Base-by-base conservation (phyloP, 2,113 vertebrate genomes). In the Phainopepla nitens region DNA sequence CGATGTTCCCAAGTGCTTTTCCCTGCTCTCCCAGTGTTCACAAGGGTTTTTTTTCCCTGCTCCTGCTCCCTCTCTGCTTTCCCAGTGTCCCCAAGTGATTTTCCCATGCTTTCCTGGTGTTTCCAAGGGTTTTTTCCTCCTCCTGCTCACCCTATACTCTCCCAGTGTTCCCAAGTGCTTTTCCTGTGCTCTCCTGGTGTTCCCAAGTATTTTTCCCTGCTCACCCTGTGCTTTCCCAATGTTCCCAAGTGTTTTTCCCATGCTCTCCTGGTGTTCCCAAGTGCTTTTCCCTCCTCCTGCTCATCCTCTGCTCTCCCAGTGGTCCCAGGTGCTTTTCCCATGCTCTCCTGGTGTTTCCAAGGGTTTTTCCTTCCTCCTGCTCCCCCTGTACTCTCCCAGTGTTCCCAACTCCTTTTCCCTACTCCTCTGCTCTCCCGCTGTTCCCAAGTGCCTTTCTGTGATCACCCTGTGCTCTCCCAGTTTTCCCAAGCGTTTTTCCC, bases 231-330 rank as follows among this genome's bases (percentile, higher is more conserved):
- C 6, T 53, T 8, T 41, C 50, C 27, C 0, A 0, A 0, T 11
- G 2, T 7, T 42, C 31, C 53, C 11, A 7, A 17, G 3, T 18
- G 39, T 39, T 39, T 39, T 39, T 39, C 39, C 39, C 12, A 12
- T 39, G 39, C 39, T 28, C 36, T 42, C 42, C 42, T 42, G 42
- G 42, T 42, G 5, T 11, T 19, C 29, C 21, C 11, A 19, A 7
- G 39, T 10, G 39, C 12, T 39, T 39, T 39, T 39, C 39, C 44
- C 29, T 54, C 18, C 53, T 7, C 3, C 4, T 57, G 21, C 29
- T 54, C 18, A 29, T 7, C 3, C 4, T 57, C 13, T 13, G n/a
- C 6, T 53, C 11, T 41, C 50, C 27, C 0, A 0, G 1, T 11
- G 2, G 5, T 42, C 31, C 53, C 11, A 7, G 13, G 2, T 18